These are phyloP conservation scores for Coecobrya sp. DNA, from an alignment of 2,888 invertebrate genomes.

Conservation along the genomic window DNA sequence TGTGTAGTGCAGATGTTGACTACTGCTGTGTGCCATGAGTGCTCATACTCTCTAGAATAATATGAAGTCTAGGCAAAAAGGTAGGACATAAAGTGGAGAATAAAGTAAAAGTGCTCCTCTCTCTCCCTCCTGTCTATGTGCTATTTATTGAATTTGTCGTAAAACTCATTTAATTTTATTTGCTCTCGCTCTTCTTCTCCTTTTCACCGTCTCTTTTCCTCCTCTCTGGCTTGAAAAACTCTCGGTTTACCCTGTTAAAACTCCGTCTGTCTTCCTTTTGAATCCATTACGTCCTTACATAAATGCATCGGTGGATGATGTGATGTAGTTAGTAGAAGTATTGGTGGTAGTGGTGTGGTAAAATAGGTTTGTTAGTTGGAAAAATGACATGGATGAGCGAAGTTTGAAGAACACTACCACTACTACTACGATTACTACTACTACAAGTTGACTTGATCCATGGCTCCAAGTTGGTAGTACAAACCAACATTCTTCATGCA, in stretches of 20 bases:
- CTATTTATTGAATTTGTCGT: constrained; percentile 42
- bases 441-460: background rate
- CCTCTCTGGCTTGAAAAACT: background rate
- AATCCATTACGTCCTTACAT: background rate
- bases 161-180: constrained; percentile 59
- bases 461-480: background rate
- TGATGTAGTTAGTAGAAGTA: background rate
- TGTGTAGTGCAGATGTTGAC: background rate
- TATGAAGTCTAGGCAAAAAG: background rate
- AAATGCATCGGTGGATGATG: background rate
- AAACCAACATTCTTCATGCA: too few relatives aligned
- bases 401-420: constrained; percentile 8
- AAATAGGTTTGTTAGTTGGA: constrained; percentile 23
- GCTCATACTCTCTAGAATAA: background rate
- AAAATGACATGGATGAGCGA: constrained; percentile 46
- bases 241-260: background rate
- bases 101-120: constrained; percentile 14
- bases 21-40: background rate
- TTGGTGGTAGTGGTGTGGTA: background rate
- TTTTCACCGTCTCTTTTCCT: background rate
- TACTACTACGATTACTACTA: background rate
- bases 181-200: constrained; percentile 38
- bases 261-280: background rate
- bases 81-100: background rate
- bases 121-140: background rate